Conservation (phyloP, 2,113 vertebrate species). For the Lontra canadensis region DNA sequence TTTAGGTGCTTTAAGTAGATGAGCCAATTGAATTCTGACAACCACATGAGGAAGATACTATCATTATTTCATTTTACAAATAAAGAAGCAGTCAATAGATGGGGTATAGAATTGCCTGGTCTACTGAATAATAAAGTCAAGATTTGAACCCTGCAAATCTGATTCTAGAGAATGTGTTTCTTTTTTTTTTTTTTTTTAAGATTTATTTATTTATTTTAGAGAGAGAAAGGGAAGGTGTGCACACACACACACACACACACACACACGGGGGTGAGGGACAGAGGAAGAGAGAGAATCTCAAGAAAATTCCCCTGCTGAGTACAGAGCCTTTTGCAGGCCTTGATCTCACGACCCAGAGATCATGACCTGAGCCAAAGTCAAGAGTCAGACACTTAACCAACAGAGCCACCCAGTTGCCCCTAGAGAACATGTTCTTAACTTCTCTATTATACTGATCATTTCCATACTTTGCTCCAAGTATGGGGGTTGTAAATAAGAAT, state of each 20-base stretch:
- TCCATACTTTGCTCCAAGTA: neutral
- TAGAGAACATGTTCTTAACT: neutral
- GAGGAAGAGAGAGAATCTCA: neutral
- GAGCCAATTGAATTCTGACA: neutral
- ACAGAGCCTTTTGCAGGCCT: neutral
- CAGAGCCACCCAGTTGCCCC: neutral
- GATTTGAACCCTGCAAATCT: neutral
- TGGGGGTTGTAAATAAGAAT: neutral
- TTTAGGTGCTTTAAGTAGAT: neutral
- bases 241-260: too few species aligned
- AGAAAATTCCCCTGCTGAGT: neutral
- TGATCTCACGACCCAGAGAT: neutral
- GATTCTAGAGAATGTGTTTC: neutral
- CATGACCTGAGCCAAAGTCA: neutral
- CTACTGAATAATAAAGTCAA: neutral
- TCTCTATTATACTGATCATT: neutral
- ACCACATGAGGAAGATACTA: neutral
- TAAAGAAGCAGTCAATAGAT: neutral
- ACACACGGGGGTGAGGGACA: neutral
- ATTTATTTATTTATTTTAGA: neutral
- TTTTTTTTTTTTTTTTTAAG: neutral
- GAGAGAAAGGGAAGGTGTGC: neutral
- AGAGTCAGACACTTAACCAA: neutral
- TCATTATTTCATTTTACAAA: neutral
- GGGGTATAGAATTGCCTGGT: neutral